Conservation (phyloP, 2,113 vertebrate genomes). For the Pao palembangensis region DNA sequence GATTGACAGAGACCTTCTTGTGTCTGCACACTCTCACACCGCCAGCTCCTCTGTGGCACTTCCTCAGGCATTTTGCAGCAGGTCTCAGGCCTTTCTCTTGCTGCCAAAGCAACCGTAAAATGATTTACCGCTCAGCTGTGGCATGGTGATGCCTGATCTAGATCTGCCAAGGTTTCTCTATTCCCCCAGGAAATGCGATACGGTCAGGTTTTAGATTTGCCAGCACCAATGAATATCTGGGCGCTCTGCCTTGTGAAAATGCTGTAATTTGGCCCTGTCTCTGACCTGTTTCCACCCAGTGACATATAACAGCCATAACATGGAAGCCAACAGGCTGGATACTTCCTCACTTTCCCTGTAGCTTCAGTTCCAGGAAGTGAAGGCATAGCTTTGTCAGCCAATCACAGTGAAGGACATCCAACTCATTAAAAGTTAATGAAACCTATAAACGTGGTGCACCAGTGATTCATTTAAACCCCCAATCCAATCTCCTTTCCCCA, state of each 20-base stretch:
- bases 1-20: constrained; percentile 35
- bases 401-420: constrained; percentile 76
- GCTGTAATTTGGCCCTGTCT: constrained; percentile 19
- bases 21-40: constrained; percentile 22
- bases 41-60: constrained; percentile 31
- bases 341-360: constrained; percentile 45
- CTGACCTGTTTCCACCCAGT: constrained; percentile 39
- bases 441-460: constrained; percentile 79
- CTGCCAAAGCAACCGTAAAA: constrained; percentile 52
- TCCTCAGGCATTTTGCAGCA: constrained; percentile 56
- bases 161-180: constrained; percentile 60
- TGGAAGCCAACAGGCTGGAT: constrained; percentile 55
- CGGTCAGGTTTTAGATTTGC: constrained; percentile 45
- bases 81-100: constrained; percentile 46
- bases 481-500: constrained; percentile 80
- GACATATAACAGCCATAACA: constrained; percentile 42
- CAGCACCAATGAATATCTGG: constrained; percentile 31
- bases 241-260: constrained; percentile 27
- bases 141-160: constrained; percentile 54
- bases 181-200: constrained; percentile 51
- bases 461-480: constrained; percentile 80
- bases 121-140: constrained; percentile 57
- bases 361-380: constrained; percentile 67
- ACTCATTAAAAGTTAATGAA: constrained; percentile 85
- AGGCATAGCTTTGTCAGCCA: constrained; percentile 64